Evolutionary conservation across 2,113 vertebrate genomes (phyloP).

Genomic region (Pomatorhinus ruficollis): DNA sequence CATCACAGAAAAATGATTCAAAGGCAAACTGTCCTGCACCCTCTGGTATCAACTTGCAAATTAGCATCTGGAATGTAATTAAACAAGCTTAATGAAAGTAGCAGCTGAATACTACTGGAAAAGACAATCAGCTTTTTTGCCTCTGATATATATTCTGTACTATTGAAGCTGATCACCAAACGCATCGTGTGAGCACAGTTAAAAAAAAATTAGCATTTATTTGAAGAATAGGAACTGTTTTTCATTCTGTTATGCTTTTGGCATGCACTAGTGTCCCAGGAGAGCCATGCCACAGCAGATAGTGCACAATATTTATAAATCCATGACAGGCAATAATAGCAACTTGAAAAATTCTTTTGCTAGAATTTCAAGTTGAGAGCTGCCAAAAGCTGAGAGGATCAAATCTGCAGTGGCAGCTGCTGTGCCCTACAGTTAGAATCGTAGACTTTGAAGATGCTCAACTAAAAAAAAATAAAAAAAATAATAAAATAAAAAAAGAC

Average conservation of each 20-base stretch:
- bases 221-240: constrained; percentile 89
- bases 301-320: constrained; percentile 87
- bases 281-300: constrained; percentile 79
- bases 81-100: constrained; percentile 95
- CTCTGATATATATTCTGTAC: constrained; percentile 81
- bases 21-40: constrained; percentile 92
- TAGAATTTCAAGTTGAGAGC: constrained; percentile 83
- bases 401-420: constrained; percentile 86
- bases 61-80: constrained; percentile 98
- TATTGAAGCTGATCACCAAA: constrained; percentile 91
- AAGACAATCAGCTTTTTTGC: constrained; percentile 82
- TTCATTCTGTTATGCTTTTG: constrained; percentile 91
- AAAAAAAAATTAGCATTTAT: constrained; percentile 94
- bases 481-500: constrained; percentile 66
- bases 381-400: constrained; percentile 86
- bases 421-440: constrained; percentile 87
- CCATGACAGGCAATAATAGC: constrained; percentile 88
- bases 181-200: constrained; percentile 89
- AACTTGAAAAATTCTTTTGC: constrained; percentile 87
- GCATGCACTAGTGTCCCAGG: constrained; percentile 85
- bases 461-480: constrained; percentile 69
- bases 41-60: constrained; percentile 97
- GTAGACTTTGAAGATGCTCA: constrained; percentile 84
- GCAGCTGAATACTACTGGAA: constrained; percentile 84
- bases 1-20: constrained; percentile 92